A percentile compares a stretch with the other conserved stretches of the same genome.
These are phyloP conservation scores for Dromococcyx pavoninus DNA, from an alignment of 2,797 vertebrate genomes.

Conservation along the genomic window DNA sequence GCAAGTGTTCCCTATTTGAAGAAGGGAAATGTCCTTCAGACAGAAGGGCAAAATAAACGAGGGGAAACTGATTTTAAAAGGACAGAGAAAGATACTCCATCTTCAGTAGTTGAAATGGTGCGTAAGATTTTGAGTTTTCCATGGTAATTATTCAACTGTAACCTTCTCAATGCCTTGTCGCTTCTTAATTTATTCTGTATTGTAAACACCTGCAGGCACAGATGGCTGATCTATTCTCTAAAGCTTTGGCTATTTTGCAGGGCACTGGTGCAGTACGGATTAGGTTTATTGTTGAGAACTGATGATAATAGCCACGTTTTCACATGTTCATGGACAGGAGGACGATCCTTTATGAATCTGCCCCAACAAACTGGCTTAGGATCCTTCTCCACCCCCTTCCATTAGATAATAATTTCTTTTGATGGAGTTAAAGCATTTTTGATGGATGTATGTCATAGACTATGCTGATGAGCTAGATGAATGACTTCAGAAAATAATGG, in stretches of 20 bases:
- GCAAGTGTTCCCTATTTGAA: background rate
- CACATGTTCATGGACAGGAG: background rate
- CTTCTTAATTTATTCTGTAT: conserved; percentile 65
- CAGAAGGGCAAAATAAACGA: conserved; percentile 5
- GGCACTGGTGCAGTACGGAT: conserved; percentile 34
- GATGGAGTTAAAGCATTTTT: background rate
- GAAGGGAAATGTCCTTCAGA: conserved; percentile 2
- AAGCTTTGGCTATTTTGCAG: conserved; percentile 65
- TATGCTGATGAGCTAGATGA: background rate
- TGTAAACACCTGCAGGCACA: conserved; percentile 65
- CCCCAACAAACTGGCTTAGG: background rate
- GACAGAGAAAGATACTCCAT: background rate
- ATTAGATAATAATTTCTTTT: background rate
- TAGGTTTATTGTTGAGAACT: background rate
- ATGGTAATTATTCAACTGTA: conserved; percentile 64
- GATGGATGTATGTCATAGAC: background rate
- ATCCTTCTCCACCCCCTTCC: background rate
- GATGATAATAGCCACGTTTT: background rate
- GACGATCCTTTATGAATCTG: background rate
- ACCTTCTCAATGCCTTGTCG: conserved; percentile 61
- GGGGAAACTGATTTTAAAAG: background rate
- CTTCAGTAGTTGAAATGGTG: background rate
- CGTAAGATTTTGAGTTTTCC: conserved; percentile 38
- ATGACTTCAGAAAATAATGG: background rate
- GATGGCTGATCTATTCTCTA: conserved; percentile 63